Evolutionary conservation across 2,113 vertebrate genomes (phyloP), one percentile per base, ranked within the genome.

Genomic region (Perca schrenkii): DNA sequence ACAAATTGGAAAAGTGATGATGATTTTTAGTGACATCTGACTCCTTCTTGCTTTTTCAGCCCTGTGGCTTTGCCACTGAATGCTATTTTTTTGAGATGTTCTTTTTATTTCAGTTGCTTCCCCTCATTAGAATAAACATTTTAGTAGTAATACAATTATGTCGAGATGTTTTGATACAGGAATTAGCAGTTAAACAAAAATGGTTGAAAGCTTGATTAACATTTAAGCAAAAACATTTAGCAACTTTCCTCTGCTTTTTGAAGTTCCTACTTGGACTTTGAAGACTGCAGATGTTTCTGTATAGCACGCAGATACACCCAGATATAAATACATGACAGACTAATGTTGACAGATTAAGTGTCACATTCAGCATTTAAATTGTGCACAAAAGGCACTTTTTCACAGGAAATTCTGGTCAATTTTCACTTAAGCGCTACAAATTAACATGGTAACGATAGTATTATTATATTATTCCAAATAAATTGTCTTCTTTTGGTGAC

Each of bases 51-150:
- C 19, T 64, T 17, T 57, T 47, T 6, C n/a, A 1, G 0, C 47
- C 50, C 46, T 8, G 40, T 2, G 40, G 66, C 40, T 71, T 77
- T 46, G 43, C 43, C 7, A 53, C 11, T 79, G 79, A 79, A 76
- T 56, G 63, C 61, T 21, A 53, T 67, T 57, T 63, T 63, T 34
- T 67, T 64, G 28, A 61, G 60, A 47, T 19, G 17, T 3, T 16
- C 3, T 50, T 56, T 68, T 31, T 19, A n/a, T 73, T 82, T 77
- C 17, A 65, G 10, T 53, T n/a, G 63, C 67, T 73, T 79, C 66
- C 52, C 8, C n/a, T 65, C 56, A 73, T 73, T 69, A 73, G 50
- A 62, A 68, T 72, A 67, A 80, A 79, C 62, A 50, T 28, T 47
- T 63, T 10, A 17, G 16, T 14, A 1, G 1, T 7, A 13, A 12